Evolutionary conservation across 2,888 invertebrate species (phyloP).

Genomic region (Sympetrum striolatum): DNA sequence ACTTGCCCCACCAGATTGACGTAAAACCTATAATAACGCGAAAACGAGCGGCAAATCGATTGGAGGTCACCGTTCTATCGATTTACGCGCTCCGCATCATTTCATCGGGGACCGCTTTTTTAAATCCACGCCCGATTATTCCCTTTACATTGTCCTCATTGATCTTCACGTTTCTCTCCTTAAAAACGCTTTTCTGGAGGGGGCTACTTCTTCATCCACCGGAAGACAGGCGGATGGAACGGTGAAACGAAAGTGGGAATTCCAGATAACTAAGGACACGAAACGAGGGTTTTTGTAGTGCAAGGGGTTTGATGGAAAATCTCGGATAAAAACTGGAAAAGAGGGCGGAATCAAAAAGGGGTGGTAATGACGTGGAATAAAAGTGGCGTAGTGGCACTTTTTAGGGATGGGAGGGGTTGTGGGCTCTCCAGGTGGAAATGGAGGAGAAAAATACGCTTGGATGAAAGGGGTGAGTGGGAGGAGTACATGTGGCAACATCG

Average conservation of each 20-base stretch:
- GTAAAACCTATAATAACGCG: no score
- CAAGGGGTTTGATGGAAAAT: neutral
- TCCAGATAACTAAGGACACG: neutral
- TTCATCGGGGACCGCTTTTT: neutral
- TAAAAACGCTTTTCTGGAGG: neutral
- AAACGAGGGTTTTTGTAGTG: neutral
- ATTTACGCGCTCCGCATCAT: neutral
- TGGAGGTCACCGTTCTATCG: neutral
- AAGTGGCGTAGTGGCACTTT: neutral
- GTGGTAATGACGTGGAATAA: neutral
- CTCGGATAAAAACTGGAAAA: neutral
- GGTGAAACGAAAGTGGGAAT: neutral
- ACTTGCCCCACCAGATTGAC: no score
- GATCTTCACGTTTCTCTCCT: neutral
- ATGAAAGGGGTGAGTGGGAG: neutral
- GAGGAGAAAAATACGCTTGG: neutral
- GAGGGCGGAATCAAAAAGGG: neutral
- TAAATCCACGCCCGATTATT: neutral
- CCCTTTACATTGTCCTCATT: neutral
- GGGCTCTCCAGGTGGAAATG: neutral
- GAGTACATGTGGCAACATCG: conserved; percentile 23
- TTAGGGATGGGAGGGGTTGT: neutral
- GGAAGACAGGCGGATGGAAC: neutral
- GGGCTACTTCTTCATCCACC: neutral
- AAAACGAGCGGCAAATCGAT: no score